A percentile compares a stretch with the other conserved stretches of the same genome.
These are phyloP conservation scores for Parus major DNA, from an alignment of 2,113 vertebrate species.

Conservation along the genomic window DNA sequence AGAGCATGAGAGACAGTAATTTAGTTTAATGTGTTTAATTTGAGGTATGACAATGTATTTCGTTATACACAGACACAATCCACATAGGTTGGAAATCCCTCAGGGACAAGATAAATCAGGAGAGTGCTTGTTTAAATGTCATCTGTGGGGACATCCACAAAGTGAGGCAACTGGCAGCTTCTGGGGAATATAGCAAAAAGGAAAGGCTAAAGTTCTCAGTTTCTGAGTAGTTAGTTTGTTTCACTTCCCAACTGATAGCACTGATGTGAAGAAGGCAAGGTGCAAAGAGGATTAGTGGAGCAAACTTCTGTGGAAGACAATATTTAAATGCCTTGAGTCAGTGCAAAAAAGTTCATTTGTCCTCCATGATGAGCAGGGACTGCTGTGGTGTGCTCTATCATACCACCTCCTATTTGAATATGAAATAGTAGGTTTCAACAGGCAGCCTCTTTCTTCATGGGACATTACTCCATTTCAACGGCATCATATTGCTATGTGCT, in stretches of 20 bases:
- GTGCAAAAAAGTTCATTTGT: background rate
- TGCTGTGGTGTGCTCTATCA: background rate
- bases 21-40: conserved; percentile 32
- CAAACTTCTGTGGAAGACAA: background rate
- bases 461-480: conserved; percentile 43
- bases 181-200: background rate
- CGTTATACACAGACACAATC: background rate
- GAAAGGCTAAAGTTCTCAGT: background rate
- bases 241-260: background rate
- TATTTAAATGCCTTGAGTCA: background rate
- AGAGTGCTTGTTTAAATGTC: conserved; percentile 16
- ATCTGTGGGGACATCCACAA: background rate
- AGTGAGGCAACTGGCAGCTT: conserved; percentile 3
- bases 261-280: background rate
- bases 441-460: conserved; percentile 62
- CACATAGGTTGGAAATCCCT: conserved; percentile 5
- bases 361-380: background rate
- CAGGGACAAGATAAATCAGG: conserved; percentile 3
- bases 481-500: conserved; percentile 1
- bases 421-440: conserved; percentile 68
- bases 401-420: conserved; percentile 45
- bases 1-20: background rate
- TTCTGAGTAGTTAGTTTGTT: background rate
- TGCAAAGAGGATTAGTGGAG: background rate
- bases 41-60: conserved; percentile 1